phyloP scores from a whole-genome alignment of 1,140 invertebrate species.

The Stegodyphus mimosarum region DNA sequence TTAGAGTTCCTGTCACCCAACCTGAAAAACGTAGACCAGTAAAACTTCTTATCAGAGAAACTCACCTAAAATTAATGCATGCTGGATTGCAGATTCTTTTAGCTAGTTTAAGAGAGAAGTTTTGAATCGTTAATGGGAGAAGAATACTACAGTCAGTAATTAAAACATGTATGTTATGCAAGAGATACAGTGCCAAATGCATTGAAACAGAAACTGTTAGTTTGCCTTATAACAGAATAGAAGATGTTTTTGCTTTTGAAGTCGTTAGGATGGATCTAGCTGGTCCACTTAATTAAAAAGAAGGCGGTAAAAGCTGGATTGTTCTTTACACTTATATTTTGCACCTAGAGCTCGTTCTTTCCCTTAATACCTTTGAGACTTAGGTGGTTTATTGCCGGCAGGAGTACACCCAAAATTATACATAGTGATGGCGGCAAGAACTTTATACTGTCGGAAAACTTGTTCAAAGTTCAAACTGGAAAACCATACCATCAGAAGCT shows the following conservation, averaged over 20 bases:
- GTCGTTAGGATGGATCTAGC: not conserved
- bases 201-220: not conserved
- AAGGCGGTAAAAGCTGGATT: too few relatives aligned
- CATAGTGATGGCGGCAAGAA: not conserved
- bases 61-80: not conserved
- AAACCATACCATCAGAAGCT: not conserved
- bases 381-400: not conserved
- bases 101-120: not conserved
- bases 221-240: not conserved
- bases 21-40: not conserved
- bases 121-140: not conserved
- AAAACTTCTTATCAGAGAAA: not conserved
- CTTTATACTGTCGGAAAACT: not conserved
- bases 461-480: not conserved
- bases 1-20: too few relatives aligned
- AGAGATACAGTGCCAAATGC: not conserved
- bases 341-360: too few relatives aligned
- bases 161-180: not conserved
- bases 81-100: not conserved
- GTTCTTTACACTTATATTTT: too few relatives aligned
- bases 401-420: not conserved
- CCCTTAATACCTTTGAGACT: too few relatives aligned
- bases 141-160: not conserved
- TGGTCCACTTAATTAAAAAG: too few relatives aligned
- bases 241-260: not conserved